A percentile compares a stretch with the other conserved stretches of the same genome.
Conservation (phyloP, 2,797 vertebrate genomes). For the Orestias chungarensis region DNA sequence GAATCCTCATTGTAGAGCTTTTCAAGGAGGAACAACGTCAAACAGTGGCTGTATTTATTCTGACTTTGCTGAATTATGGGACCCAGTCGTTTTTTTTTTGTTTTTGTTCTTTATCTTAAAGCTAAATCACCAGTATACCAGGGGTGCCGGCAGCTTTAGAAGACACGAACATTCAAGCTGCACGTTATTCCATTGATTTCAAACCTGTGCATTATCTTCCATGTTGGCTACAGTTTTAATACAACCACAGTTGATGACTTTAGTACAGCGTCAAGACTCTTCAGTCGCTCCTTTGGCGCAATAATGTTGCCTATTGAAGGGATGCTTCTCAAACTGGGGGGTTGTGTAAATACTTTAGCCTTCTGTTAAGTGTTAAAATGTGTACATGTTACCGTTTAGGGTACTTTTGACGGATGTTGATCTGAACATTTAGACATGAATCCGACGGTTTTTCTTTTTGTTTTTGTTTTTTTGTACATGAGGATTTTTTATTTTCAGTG, state of each 20-base stretch:
- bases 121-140: slow-evolving; percentile 12
- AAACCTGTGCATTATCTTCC: slow-evolving; percentile 17
- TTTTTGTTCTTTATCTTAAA: slow-evolving; percentile 14
- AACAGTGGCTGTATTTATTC: slow-evolving; percentile 27
- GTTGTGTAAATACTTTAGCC: slow-evolving; percentile 47
- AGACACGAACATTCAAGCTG: too few species aligned
- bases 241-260: background rate
- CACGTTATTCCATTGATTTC: slow-evolving; percentile 7
- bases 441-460: slow-evolving; percentile 48
- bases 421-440: slow-evolving; percentile 38
- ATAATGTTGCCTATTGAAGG: slow-evolving; percentile 19
- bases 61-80: slow-evolving; percentile 20
- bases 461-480: slow-evolving; percentile 63
- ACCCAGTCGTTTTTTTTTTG: slow-evolving; percentile 1
- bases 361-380: slow-evolving; percentile 48
- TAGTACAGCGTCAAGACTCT: background rate
- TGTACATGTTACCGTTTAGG: slow-evolving; percentile 33
- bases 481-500: slow-evolving; percentile 71
- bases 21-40: background rate
- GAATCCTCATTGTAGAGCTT: background rate
- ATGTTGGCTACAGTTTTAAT: slow-evolving; percentile 5
- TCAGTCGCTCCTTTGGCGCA: slow-evolving; percentile 17
- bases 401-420: slow-evolving; percentile 47
- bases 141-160: too few species aligned
- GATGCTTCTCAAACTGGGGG: slow-evolving; percentile 15